Evolutionary conservation across 2,797 vertebrate species (phyloP).

Genomic region (Tragopan temminckii): DNA sequence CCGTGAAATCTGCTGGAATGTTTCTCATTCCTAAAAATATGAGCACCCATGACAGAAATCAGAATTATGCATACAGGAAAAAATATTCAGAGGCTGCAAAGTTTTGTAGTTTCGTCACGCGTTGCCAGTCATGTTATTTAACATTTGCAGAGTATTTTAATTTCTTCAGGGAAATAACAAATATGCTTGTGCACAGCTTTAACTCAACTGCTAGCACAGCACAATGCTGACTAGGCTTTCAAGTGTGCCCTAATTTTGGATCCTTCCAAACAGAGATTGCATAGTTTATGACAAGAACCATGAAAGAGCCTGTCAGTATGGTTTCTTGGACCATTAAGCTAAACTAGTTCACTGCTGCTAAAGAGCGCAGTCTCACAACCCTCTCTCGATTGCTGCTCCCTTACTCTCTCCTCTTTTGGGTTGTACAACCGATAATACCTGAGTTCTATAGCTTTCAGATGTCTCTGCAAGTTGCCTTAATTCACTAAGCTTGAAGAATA

Average conservation of each 20-base stretch:
- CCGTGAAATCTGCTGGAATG: background rate
- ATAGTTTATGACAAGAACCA: constrained; percentile 34
- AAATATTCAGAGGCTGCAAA: background rate
- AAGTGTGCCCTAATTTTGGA: constrained; percentile 39
- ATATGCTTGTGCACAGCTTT: background rate
- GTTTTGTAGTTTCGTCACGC: background rate
- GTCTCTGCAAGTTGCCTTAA: background rate
- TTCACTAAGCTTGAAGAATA: background rate
- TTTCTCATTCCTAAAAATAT: background rate
- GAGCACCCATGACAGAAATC: background rate
- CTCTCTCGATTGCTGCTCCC: background rate
- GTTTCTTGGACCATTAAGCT: background rate
- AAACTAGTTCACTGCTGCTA: background rate
- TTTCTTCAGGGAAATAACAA: constrained; percentile 16
- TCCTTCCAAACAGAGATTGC: background rate
- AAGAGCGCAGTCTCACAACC: background rate
- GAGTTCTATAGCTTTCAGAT: background rate
- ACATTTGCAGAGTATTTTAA: background rate
- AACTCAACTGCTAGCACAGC: background rate
- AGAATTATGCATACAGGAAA: background rate
- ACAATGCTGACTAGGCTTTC: constrained; percentile 45
- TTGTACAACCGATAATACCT: background rate
- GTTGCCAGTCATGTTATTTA: background rate
- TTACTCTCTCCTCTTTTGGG: background rate
- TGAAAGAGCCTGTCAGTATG: background rate